Base-by-base conservation (phyloP, 1,140 invertebrate genomes). In the Dinoponera quadriceps region DNA sequence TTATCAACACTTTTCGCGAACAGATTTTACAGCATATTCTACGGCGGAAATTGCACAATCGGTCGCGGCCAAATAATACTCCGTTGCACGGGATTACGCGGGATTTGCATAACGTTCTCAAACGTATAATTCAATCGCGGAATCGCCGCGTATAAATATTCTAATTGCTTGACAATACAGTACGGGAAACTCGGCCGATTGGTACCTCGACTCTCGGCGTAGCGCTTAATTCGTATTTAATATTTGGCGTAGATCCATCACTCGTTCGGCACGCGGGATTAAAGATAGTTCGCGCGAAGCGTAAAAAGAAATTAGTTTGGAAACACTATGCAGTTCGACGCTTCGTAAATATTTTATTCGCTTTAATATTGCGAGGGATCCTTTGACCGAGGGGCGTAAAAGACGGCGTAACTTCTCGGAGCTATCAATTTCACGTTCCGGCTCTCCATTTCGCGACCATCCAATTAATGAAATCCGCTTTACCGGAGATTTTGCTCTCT, bases 401-500 rank as follows among this genome's bases (percentile, higher is more conserved):
- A 57, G 33, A 68, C 22, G 22, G 18, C 22, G 20, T 68, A 78
- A 78, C 63, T 78, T 78, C 33, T 68, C 62, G n/a, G 38, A 78
- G 51, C 62, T 68, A 68, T 68, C 51, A 68, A 78, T 78, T 78
- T 78, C 25, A 66, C 29, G 20, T 65, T 44, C 7, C 49, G 54
- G 29, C 22, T 78, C 48, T 38, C 49, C 62, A 77, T 66, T 77
- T 55, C 62, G 22, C 63, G 22, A 57, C 22, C 33, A 78, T 78
- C 62, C 33, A 78, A 78, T 78, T 78, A 78, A 78, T 78, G 54
- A 66, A 44, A 78, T 57, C 44, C 29, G 16, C 33, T 78, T 77
- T 69, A 69, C 48, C 2, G 18, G 44, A 69, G 18, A 69, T 48
- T 69, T 69, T 69, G 44, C 51, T 77, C 20, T 60, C 29, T 77